A percentile compares a stretch with the other conserved stretches of the same genome.
Evolutionary conservation across 1,140 invertebrate genomes (phyloP).

Genomic region (Plodia interpunctella): DNA sequence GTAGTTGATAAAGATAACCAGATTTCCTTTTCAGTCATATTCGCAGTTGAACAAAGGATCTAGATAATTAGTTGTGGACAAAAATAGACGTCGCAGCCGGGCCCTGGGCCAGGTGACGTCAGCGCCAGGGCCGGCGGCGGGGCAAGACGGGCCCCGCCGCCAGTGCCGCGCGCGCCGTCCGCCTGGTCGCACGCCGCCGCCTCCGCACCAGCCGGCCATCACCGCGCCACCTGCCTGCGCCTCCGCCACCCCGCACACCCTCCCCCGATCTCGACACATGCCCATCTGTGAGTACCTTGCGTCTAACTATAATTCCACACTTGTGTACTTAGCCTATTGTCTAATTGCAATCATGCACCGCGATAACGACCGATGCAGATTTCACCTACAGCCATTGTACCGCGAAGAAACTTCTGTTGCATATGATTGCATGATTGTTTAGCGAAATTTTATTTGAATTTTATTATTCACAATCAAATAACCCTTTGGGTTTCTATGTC

Average conservation of each 20-base stretch:
- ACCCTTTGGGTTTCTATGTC: conserved; percentile 40
- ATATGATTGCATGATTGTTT: neutral
- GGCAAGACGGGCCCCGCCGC: conserved; percentile 74
- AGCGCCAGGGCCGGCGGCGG: conserved; percentile 67
- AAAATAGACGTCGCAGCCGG: conserved; percentile 66
- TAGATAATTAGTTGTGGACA: conserved; percentile 70
- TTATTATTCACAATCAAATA: conserved; percentile 17
- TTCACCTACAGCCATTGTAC: conserved; percentile 42
- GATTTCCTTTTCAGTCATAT: conserved; percentile 63
- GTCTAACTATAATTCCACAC: conserved; percentile 12
- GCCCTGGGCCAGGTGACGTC: conserved; percentile 74
- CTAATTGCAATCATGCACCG: conserved; percentile 42
- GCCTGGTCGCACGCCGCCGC: conserved; percentile 57
- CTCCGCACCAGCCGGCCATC: conserved; percentile 32
- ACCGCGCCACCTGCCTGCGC: conserved; percentile 16
- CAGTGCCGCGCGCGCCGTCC: conserved; percentile 73
- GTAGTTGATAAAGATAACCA: conserved; percentile 43
- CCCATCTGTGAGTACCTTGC: conserved; percentile 17
- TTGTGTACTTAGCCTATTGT: conserved; percentile 32
- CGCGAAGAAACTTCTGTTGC: conserved; percentile 8
- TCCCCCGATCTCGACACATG: conserved; percentile 31
- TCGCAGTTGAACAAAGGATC: conserved; percentile 63
- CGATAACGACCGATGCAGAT: conserved; percentile 47
- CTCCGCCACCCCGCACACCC: conserved; percentile 27
- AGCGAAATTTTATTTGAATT: neutral